Evolutionary conservation across 2,888 invertebrate species (phyloP), one percentile per base, ranked within the genome.

Genomic region (Boloria selene): DNA sequence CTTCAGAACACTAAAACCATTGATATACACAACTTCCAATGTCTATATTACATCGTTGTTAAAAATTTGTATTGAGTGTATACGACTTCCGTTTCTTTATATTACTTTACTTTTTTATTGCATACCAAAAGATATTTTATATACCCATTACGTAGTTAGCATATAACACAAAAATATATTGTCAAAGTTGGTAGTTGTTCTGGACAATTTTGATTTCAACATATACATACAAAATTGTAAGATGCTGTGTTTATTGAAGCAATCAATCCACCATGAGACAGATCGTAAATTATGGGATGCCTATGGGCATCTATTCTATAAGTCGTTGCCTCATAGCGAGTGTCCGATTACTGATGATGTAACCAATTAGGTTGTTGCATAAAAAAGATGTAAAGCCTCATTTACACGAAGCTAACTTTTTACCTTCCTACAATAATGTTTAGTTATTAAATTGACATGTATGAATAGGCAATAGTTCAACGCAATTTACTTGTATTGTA

Each of bases 191-290:
- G 31, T 59, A 59, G 44, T 56, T 56, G 13, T 49, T 49, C 31
- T 17, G 31, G 14, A 38, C 31, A 59, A 45, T 59, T 59, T 49
- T 59, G 17, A 49, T 59, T 38, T 49, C 31, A 59, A 49, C 59
- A 58, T 47, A 10, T 47, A 52, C 26, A 50, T 63, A 64, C 44
- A 58, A 64, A 55, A 64, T 58, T 58, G 64, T 50, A 50, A 50
- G 42, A 51, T 31, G 51, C 44, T 42, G 44, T 52, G 38, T 64
- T 64, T 64, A 64, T 64, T 64, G 64, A 64, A 52, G 64, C 59
- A 59, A 64, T 64, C 64, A 59, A 64, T 64, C 64, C 52, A 47
- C 44, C 51, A 56, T 64, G 64, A 52, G 64, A 64, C 64, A 64
- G 64, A 59, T 64, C 58, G 64, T 59, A 64, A 64, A 64, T 59